phyloP scores from a whole-genome alignment of 2,113 vertebrate species.

The Progne subis region DNA sequence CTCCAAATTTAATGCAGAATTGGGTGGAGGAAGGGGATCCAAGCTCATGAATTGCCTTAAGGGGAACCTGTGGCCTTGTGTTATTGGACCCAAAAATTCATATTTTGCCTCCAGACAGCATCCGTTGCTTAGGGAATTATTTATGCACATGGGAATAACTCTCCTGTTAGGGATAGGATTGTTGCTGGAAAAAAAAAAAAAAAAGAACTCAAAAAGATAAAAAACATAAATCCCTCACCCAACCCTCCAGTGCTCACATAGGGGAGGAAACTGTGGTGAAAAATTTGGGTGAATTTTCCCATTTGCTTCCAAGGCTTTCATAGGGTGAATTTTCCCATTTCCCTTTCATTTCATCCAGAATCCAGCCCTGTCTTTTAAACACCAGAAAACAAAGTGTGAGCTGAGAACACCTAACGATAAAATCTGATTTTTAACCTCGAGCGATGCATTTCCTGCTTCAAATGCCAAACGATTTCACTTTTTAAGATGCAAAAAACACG shows the following conservation, averaged over 20 bases:
- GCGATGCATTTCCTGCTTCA: neutral
- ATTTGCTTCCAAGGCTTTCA: neutral
- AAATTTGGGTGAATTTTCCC: neutral
- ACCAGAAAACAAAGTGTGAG: neutral
- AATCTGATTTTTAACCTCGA: neutral
- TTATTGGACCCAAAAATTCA: neutral
- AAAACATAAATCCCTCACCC: neutral
- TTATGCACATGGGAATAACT: neutral
- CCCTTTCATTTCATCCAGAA: neutral
- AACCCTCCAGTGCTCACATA: neutral
- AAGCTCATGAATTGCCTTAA: neutral
- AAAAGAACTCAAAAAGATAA: neutral
- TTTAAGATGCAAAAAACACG: neutral
- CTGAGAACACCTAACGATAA: neutral
- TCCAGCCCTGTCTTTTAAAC: neutral
- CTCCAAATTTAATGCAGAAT: neutral
- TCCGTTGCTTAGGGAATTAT: neutral
- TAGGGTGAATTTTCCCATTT: neutral
- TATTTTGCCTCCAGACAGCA: fast-evolving
- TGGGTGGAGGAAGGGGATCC: neutral
- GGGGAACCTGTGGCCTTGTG: neutral
- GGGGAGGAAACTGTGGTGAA: neutral
- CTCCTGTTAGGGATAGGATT: neutral
- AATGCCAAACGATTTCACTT: neutral
- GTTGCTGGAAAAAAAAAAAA: neutral